Evolutionary conservation across 2,888 invertebrate species (phyloP), one percentile per base, ranked within the genome.

Genomic region (Miltochrista miniata): DNA sequence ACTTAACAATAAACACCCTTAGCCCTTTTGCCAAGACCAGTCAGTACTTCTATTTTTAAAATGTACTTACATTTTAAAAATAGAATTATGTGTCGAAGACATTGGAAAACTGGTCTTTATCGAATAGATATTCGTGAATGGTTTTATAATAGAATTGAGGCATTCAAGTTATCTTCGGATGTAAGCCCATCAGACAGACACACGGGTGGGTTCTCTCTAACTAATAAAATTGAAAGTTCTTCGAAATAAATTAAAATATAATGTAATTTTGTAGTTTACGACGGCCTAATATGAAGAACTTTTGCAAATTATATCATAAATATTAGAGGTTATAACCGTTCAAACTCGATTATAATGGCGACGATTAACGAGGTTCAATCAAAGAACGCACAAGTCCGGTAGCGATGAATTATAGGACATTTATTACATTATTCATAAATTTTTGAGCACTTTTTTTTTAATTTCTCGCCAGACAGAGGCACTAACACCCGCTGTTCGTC

Each of bases 401-500:
- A 68, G 67, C 71, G 45, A 47, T 68, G 70, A 61, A 49, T 64
- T 64, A 56, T 59, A 54, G 42, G 68, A 64, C 71, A 54, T 70
- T 68, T 70, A 68, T 70, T 57, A 54, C 54, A 14, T 59, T 56
- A 54, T 61, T 61, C 59, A 70, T 67, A 58, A 51, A 18, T 57
- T 64, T 67, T 68, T 68, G 68, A 68, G 68, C 44, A 51, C 52
- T 75, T 80, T 31, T 48, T 50, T 85, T 87, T 84, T 85, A 83
- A 85, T 86, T 87, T 84, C 78, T 79, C 76, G 65, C 64, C 72
- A 70, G 71, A 72, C 76, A 51, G 54, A 64, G 68, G 71, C 65
- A 56, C 54, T 47, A 66, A 63, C 85, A 74, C 90, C 87, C 88
- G 90, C 89, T 83, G 88, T 62, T 83, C 80, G 76, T 88, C 90